Evolutionary conservation across 1,140 invertebrate species (phyloP), one percentile per base, ranked within the genome.

Genomic region (Frieseomelitta varia): DNA sequence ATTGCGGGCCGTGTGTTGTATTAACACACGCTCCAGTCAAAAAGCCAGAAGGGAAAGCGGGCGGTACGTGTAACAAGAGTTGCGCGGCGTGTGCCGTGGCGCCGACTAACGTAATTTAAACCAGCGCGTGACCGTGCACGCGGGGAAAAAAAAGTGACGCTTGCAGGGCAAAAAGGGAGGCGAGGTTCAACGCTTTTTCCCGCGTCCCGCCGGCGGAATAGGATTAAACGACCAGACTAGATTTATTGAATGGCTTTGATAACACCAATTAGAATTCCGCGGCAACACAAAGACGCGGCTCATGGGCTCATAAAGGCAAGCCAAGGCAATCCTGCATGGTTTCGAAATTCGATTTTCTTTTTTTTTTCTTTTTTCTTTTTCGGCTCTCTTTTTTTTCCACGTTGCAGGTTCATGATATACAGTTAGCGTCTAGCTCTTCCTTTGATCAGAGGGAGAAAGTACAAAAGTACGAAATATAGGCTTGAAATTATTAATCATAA

Each of bases 1-100:
- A 81, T 81, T 81, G 71, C 34, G 8, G 56, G 4, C 19, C 79
- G 39, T 81, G 56, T 81, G 69, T 47, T 81, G 58, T 74, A 81
- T 81, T 74, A 74, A 73, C 79, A 72, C 58, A 11, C n/a, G 8
- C 4, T 4, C 19, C 55, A 2, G n/a, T 72, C 8, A 15, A 30
- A n/a, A 61, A 61, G 15, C 53, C 47, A 19, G 27, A 56, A 81
- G 74, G 69, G 47, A 81, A 81, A 58, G 34, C 15, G 47, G 17
- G n/a, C 39, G 34, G 56, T 79, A 56, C 51, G 77, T 81, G 79
- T 81, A 69, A 81, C 71, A 74, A 74, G 56, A 61, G 56, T 53
- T 74, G 71, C 79, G 27, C 79, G 30, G 69, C 24, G 27, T 58
- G 19, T 39, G 27, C 27, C 19, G 2, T 34, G 67, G 53, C n/a